Percentiles rank a stretch among this genome's conserved stretches.
Evolutionary conservation across 2,888 invertebrate species (phyloP).

Genomic region (Nineta flava): DNA sequence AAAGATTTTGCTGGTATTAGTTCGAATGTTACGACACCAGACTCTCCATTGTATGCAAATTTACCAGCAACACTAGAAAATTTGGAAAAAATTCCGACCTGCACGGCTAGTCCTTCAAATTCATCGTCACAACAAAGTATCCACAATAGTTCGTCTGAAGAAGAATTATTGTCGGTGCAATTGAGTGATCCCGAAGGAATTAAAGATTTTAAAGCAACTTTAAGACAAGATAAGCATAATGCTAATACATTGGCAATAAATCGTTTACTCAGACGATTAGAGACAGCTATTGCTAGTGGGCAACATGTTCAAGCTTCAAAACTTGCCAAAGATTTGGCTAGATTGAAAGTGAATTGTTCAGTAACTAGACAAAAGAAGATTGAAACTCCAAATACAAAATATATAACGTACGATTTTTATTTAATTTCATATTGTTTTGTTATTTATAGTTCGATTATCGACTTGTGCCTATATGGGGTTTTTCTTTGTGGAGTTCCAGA

Average conservation of each 20-base stretch:
- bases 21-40: conserved; percentile 26
- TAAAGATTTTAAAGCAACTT: conserved; percentile 13
- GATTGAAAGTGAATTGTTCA: conserved; percentile 58
- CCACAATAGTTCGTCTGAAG: conserved; percentile 10
- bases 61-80: not conserved
- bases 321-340: conserved; percentile 60
- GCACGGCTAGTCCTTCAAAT: not conserved
- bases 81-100: not conserved
- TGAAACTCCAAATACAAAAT: conserved; percentile 15
- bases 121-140: conserved; percentile 1
- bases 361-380: conserved; percentile 33
- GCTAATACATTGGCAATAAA: conserved; percentile 41
- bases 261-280: conserved; percentile 50
- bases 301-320: conserved; percentile 59
- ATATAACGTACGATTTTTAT: conserved; percentile 13
- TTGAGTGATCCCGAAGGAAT: conserved; percentile 11
- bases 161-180: conserved; percentile 10
- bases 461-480: no score
- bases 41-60: conserved; percentile 9
- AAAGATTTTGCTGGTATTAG: conserved; percentile 37
- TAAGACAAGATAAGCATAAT: conserved; percentile 10
- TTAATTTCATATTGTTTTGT: not conserved
- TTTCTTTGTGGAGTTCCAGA: no score
- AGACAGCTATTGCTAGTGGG: conserved; percentile 61
- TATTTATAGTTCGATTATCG: no score